These are phyloP conservation scores for Desoria tigrina DNA, from an alignment of 2,888 invertebrate genomes.

Conservation along the genomic window DNA sequence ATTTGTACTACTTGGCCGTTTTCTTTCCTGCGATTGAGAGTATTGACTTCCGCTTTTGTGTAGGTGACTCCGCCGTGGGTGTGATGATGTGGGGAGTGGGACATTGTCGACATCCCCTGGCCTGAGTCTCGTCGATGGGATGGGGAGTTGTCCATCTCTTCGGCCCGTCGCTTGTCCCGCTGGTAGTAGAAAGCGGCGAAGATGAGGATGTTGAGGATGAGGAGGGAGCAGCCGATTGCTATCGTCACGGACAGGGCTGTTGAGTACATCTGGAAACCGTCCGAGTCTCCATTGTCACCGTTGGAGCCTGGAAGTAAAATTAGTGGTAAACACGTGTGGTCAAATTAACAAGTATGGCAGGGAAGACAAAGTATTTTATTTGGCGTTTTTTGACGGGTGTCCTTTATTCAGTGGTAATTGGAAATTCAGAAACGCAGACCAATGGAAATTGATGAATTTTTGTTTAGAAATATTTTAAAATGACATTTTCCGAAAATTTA, in stretches of 20 bases:
- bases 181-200: constrained; percentile 87
- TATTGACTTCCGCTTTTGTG: constrained; percentile 33
- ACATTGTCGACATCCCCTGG: constrained; percentile 33
- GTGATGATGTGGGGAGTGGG: constrained; percentile 24
- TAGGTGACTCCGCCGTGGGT: constrained; percentile 27
- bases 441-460: too few species aligned
- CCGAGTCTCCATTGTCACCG: constrained; percentile 41
- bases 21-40: constrained; percentile 44
- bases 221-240: constrained; percentile 87
- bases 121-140: constrained; percentile 22
- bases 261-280: constrained; percentile 77
- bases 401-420: too few species aligned
- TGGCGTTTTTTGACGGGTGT: background rate
- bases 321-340: too few species aligned
- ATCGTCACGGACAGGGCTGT: constrained; percentile 90
- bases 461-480: too few species aligned
- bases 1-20: constrained; percentile 51
- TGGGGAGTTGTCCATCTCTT: constrained; percentile 57
- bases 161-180: constrained; percentile 75
- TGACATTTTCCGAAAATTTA: too few species aligned
- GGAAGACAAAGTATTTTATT: background rate
- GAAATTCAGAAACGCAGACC: too few species aligned
- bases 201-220: constrained; percentile 88
- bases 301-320: constrained; percentile 26
- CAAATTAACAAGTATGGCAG: too few species aligned